A percentile compares a stretch with the other conserved stretches of the same genome.
Conservation (phyloP, 1,140 invertebrate genomes). For the Conus ventricosus region DNA sequence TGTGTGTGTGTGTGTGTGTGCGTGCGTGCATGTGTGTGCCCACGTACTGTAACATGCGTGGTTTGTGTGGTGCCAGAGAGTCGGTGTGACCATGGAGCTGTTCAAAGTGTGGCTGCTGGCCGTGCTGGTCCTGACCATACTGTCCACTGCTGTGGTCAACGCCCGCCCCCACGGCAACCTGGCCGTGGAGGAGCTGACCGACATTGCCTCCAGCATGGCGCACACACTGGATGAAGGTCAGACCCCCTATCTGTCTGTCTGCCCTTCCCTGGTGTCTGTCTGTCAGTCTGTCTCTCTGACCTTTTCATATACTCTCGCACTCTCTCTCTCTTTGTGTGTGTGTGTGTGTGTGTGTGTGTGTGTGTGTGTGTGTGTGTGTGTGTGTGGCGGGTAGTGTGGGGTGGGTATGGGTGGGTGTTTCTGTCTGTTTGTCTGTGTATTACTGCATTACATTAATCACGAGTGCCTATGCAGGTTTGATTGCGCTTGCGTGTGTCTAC, state of each 20-base stretch:
- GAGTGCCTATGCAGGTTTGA: too few species aligned
- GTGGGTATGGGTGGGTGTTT: too few species aligned
- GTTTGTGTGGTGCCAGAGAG: neutral
- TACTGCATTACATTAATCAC: too few species aligned
- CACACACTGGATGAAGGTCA: neutral
- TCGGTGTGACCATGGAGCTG: neutral
- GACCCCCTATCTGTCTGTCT: neutral
- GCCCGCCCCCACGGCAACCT: neutral
- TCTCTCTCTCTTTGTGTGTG: too few species aligned
- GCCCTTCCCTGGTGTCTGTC: neutral
- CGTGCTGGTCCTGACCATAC: neutral
- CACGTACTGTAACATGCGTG: neutral
- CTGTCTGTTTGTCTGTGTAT: too few species aligned
- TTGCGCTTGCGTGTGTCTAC: too few species aligned
- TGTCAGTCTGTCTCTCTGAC: neutral
- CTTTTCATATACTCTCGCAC: too few species aligned
- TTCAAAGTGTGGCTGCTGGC: neutral
- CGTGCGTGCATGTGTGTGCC: too few species aligned
- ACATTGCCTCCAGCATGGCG: neutral
- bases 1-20: neutral
- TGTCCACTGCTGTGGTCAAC: neutral
- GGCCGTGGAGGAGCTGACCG: neutral
- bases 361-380: too few species aligned
- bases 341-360: too few species aligned
- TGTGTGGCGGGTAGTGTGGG: too few species aligned